Conservation (phyloP, 2,797 vertebrate species). For the Linurgus olivaceus region DNA sequence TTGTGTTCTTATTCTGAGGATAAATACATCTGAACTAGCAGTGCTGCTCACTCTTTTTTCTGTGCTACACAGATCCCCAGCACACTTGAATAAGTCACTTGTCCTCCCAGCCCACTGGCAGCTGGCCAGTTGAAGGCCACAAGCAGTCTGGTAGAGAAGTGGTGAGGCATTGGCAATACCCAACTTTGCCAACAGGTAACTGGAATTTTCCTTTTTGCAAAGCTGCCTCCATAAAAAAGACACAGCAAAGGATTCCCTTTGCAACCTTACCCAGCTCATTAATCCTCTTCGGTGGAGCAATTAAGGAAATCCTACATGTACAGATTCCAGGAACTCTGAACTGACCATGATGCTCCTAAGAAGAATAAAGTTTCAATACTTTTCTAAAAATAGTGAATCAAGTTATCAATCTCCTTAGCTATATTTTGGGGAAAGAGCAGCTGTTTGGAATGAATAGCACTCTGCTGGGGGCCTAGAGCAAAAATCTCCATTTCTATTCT, state of each 20-base stretch:
- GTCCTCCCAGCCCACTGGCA: neutral
- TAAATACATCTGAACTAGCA: neutral
- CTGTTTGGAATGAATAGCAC: neutral
- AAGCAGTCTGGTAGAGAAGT: neutral
- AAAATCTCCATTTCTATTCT: neutral
- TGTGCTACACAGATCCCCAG: neutral
- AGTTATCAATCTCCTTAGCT: neutral
- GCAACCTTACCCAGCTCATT: neutral
- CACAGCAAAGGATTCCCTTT: neutral
- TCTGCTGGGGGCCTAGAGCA: neutral
- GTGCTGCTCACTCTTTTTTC: neutral
- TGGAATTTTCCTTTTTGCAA: neutral
- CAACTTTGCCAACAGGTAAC: neutral
- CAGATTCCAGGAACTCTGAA: neutral
- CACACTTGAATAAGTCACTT: neutral
- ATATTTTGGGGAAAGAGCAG: neutral
- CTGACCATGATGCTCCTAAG: neutral
- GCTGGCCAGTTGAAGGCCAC: neutral
- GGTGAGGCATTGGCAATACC: neutral
- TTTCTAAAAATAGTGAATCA: neutral
- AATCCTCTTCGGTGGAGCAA: neutral
- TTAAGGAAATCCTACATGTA: neutral
- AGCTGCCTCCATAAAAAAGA: neutral
- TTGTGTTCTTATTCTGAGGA: conserved; percentile 7
- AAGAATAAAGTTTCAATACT: neutral